These are phyloP conservation scores for Euzetes globulus DNA, from an alignment of 2,888 invertebrate genomes.

Conservation along the genomic window DNA sequence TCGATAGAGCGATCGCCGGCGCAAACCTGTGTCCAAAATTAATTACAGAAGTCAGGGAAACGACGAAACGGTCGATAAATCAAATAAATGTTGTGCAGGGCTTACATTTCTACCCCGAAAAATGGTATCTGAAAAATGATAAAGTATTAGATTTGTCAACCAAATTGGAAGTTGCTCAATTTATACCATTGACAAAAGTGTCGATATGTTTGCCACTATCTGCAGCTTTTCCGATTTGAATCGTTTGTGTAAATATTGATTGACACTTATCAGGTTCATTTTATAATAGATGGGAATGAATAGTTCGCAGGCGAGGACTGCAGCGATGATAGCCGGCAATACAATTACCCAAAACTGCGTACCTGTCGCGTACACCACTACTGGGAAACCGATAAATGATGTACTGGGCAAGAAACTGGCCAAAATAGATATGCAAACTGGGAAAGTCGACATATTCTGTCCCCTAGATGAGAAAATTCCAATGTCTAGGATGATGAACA, in stretches of 20 bases:
- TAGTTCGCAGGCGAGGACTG: conserved; percentile 43
- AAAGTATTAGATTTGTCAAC: neutral
- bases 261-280: conserved; percentile 45
- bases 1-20: conserved; percentile 6
- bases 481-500: too few relatives aligned
- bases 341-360: conserved; percentile 42
- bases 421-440: conserved; percentile 46
- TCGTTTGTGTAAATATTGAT: conserved; percentile 41
- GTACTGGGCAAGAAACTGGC: conserved; percentile 46
- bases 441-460: conserved; percentile 46
- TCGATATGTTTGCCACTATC: conserved; percentile 9
- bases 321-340: conserved; percentile 43
- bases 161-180: neutral
- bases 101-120: conserved; percentile 22
- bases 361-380: conserved; percentile 45
- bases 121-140: conserved; percentile 3
- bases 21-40: neutral
- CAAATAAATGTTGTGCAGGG: neutral
- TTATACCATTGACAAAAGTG: neutral
- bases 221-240: conserved; percentile 13
- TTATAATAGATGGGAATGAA: conserved; percentile 46
- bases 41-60: neutral
- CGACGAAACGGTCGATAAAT: neutral
- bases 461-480: conserved; percentile 34
- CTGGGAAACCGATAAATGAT: conserved; percentile 46